Evolutionary conservation across 2,113 vertebrate genomes (phyloP), one percentile per base, ranked within the genome.

Genomic region (Passerina amoena): DNA sequence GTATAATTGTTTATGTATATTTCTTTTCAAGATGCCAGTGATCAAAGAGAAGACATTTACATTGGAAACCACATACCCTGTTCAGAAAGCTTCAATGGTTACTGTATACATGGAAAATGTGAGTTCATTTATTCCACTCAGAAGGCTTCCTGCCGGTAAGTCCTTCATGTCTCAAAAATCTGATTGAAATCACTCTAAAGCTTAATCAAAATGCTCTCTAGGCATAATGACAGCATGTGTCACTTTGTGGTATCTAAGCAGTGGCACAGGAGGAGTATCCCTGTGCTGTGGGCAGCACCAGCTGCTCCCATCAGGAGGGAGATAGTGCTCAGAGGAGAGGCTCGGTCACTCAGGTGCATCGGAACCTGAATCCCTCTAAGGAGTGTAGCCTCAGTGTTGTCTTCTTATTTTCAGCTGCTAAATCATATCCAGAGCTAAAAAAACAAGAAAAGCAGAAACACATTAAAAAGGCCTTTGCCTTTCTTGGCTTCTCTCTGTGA

Each of bases 41-140:
- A 99, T 97, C 98, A 99, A 96, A 98, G 98, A 53, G 99, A 99
- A 95, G 98, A 98, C 37, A 98, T 98, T 97, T 99, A 99, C 86
- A 97, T 98, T 84, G 99, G 99, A 76, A 98, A 98, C 97, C 98
- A 99, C 28, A 97, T 98, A 96, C 98, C 98, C 94, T 99, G 99
- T 82, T 97, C 98, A 60, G 99, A 99, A 95, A 98, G 98, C 96
- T 98, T 98, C 96, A 98, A 98, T 78, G 98, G 98, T 77, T 99
- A 99, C 97, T 99, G 99, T 81, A 98, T 99, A 83, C 99, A 99
- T 65, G 99, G 99, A 51, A 99, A 98, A 82, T 99, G 99, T 94
- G 99, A 99, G 98, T 98, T 99, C 96, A 98, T 98, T 93, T 98
- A 98, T 98, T 98, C 98, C 69, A 98, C 98, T 94, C 99, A 98